These are phyloP conservation scores for Melanargia galathea DNA, from an alignment of 2,888 invertebrate species.

Conservation along the genomic window DNA sequence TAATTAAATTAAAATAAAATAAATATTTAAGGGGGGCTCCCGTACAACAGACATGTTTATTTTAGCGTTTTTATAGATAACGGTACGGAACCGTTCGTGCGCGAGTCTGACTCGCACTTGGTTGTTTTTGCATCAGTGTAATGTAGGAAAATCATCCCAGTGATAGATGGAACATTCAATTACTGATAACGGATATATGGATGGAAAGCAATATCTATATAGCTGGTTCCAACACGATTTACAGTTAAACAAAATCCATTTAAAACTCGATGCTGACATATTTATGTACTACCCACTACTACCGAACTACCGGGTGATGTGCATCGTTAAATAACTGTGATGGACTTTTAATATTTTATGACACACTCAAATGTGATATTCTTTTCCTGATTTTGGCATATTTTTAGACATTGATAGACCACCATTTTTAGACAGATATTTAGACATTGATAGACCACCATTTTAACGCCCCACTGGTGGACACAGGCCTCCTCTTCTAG, in stretches of 20 bases:
- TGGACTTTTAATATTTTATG: constrained; percentile 16
- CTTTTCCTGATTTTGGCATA: not conserved
- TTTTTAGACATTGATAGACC: too few species aligned
- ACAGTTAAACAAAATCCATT: constrained; percentile 14
- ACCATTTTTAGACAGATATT: too few species aligned
- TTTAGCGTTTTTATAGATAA: too few species aligned
- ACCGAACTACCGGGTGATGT: not conserved
- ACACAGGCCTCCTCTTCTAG: too few species aligned
- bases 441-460: too few species aligned
- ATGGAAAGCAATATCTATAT: constrained; percentile 20
- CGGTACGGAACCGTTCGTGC: too few species aligned
- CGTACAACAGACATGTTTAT: too few species aligned
- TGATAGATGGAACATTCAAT: constrained; percentile 6
- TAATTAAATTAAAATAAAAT: too few species aligned
- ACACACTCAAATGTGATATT: too few species aligned
- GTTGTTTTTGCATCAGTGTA: not conserved
- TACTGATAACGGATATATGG: constrained; percentile 25
- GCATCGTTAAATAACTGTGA: constrained; percentile 15
- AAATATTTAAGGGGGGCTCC: too few species aligned
- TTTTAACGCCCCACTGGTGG: too few species aligned
- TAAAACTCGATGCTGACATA: not conserved
- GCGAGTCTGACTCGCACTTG: too few species aligned
- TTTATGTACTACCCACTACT: not conserved
- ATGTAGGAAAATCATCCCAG: not conserved
- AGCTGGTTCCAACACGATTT: not conserved